Evolutionary conservation across 1,140 invertebrate genomes (phyloP), one percentile per base, ranked within the genome.

Genomic region (Nautilus pompilius): DNA sequence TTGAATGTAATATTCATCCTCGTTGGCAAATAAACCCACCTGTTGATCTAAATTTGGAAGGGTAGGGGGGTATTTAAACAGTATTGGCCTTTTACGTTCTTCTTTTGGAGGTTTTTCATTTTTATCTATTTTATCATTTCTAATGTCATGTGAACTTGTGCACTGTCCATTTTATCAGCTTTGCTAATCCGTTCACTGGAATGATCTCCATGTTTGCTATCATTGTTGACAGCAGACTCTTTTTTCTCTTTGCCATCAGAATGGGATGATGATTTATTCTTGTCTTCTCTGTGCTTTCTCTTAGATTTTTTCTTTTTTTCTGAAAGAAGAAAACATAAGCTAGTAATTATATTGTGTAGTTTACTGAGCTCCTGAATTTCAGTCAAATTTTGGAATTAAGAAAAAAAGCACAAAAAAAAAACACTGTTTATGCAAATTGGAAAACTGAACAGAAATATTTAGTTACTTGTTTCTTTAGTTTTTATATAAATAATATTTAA

Each of bases 41-140:
- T 62, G 73, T 77, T 24, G 77, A 77, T 41, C 77, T 69, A 65
- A 78, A 76, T 67, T 73, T 74, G 15, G 59, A 68, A 20, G 63
- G 65, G 13, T 53, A 53, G 17, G 49, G 29, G n/a, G 72, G 67
- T 54, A 67, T 62, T 72, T 76, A 76, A 5, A 76, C 76, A 29
- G 77, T 79, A 51, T 73, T 73, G 72, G 63, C 30, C 74, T 45
- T 61, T 72, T 72, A 57, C 24, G 49, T 57, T 26, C 68, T 65
- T 51, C 28, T 60, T 15, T 73, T 66, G 17, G 53, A 46, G 48
- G 62, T 54, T 20, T 22, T 51, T n/a, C 30, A 15, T 33, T n/a
- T n/a, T 60, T 60, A 24, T 59, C 34, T 6, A n/a, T 33, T 61
- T 54, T 61, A 36, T 61, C 60, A 61, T 33, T 54, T 15, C 58